Evolutionary conservation across 2,797 vertebrate genomes (phyloP).

Genomic region (Urophycis tenuis): DNA sequence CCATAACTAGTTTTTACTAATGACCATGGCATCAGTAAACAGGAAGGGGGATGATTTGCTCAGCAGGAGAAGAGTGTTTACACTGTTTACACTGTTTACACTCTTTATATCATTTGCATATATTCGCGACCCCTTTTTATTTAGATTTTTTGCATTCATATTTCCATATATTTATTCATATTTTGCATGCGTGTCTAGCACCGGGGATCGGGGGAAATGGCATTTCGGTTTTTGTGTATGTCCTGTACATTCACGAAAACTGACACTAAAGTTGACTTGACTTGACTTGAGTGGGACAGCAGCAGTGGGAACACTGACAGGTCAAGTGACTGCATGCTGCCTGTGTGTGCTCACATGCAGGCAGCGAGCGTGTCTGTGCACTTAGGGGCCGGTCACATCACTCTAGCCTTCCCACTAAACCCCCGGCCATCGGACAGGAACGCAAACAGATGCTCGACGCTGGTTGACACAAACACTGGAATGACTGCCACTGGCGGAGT

Average conservation of each 20-base stretch:
- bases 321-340: slow-evolving; percentile 21
- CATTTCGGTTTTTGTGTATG: too few species aligned
- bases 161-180: too few species aligned
- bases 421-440: slow-evolving; percentile 15
- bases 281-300: slow-evolving; percentile 2
- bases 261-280: too few species aligned
- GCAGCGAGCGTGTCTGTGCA: slow-evolving; percentile 47
- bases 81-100: too few species aligned
- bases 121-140: too few species aligned
- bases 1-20: background rate
- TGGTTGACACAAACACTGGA: background rate
- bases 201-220: too few species aligned
- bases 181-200: too few species aligned
- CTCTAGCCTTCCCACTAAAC: slow-evolving; percentile 38
- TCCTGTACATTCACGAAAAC: too few species aligned
- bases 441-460: slow-evolving; percentile 24
- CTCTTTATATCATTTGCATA: too few species aligned
- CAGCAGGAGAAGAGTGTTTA: background rate
- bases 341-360: slow-evolving; percentile 30
- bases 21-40: background rate
- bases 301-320: slow-evolving; percentile 4
- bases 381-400: slow-evolving; percentile 53
- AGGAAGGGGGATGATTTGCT: background rate
- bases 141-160: too few species aligned
- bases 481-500: background rate